Conservation (phyloP, 2,888 invertebrate species). For the Euclidia mi region DNA sequence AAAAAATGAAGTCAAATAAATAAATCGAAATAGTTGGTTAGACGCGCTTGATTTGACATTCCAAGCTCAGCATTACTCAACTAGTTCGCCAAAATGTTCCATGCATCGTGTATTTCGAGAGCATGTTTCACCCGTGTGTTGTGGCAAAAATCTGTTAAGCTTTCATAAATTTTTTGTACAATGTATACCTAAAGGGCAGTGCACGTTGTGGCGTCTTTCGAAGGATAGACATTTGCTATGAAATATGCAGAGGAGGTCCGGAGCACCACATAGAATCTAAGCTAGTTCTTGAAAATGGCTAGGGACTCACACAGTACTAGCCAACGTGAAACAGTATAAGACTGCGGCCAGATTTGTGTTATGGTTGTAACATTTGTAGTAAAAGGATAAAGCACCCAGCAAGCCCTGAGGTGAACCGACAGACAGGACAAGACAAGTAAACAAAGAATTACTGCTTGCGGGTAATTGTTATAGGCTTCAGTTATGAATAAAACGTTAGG, state of each 20-base stretch:
- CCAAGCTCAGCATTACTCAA: slow-evolving; percentile 45
- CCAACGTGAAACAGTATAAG: slow-evolving; percentile 49
- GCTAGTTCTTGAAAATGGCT: slow-evolving; percentile 28
- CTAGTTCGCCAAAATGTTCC: slow-evolving; percentile 34
- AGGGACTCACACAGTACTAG: slow-evolving; percentile 35
- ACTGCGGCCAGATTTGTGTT: slow-evolving; percentile 35
- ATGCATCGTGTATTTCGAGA: slow-evolving; percentile 31
- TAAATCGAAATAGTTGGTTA: slow-evolving; percentile 44
- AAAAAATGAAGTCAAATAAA: slow-evolving; percentile 48
- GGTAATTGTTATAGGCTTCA: not conserved
- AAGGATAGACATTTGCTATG: slow-evolving; percentile 50
- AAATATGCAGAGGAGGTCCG: slow-evolving; percentile 57
- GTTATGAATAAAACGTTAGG: no score
- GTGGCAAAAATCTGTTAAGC: slow-evolving; percentile 35
- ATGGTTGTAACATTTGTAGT: not conserved
- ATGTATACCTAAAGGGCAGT: slow-evolving; percentile 52
- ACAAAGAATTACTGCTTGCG: not conserved
- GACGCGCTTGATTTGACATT: slow-evolving; percentile 45
- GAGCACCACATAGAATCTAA: slow-evolving; percentile 42
- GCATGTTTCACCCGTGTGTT: slow-evolving; percentile 37
- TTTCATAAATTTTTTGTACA: slow-evolving; percentile 48
- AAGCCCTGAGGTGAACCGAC: slow-evolving; percentile 17
- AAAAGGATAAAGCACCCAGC: slow-evolving; percentile 22
- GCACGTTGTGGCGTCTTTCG: slow-evolving; percentile 43
- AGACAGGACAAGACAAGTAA: not conserved